These are phyloP conservation scores for Pogonocichla stellata DNA, from an alignment of 2,113 vertebrate species.

Conservation along the genomic window DNA sequence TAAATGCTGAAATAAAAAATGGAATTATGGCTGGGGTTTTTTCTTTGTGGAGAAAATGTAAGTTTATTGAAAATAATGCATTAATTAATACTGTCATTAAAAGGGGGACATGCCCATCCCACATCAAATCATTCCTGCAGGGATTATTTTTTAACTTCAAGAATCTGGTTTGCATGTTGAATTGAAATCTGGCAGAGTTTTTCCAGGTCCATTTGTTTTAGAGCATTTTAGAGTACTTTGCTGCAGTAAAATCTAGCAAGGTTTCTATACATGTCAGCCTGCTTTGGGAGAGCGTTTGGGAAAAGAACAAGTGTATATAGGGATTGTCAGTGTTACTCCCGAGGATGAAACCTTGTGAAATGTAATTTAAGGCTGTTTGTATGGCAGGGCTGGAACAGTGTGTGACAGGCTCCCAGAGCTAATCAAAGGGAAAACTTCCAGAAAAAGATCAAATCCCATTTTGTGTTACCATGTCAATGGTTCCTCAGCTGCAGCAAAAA, in stretches of 20 bases:
- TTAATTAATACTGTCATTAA: neutral
- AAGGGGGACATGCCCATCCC: neutral
- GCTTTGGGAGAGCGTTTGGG: neutral
- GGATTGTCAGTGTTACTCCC: neutral
- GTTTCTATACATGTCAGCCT: rapidly evolving
- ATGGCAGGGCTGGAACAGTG: neutral
- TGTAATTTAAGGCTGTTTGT: neutral
- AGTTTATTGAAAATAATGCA: neutral
- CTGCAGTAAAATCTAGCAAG: neutral
- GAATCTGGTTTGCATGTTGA: neutral
- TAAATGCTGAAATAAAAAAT: neutral
- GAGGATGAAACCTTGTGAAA: neutral
- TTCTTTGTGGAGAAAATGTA: neutral
- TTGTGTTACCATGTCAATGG: neutral
- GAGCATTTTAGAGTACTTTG: neutral
- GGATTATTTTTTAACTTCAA: neutral
- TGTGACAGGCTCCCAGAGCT: neutral
- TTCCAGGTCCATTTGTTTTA: neutral
- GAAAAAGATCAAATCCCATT: neutral
- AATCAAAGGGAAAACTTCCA: neutral
- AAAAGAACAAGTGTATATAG: neutral
- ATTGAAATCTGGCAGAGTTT: neutral
- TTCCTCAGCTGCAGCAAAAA: neutral
- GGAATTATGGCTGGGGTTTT: neutral
- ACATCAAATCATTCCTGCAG: neutral